Evolutionary conservation across 2,888 invertebrate genomes (phyloP).

Genomic region (Belgica antarctica): DNA sequence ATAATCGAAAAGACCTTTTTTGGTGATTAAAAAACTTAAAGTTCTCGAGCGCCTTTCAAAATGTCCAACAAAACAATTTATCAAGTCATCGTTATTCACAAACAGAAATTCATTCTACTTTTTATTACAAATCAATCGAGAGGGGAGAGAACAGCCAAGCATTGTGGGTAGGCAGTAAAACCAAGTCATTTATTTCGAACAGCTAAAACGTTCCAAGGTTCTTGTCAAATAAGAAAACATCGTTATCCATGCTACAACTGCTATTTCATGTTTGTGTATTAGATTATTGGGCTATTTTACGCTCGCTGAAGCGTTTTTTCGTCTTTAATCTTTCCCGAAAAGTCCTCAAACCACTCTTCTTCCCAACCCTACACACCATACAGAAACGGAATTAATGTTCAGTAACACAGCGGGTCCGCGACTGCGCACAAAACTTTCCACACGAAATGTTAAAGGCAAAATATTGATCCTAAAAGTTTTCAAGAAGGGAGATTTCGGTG

Average conservation of each 20-base stretch:
- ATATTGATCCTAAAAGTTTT: conserved; percentile 23
- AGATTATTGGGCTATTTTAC: conserved; percentile 25
- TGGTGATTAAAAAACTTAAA: no score
- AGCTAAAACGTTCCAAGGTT: not conserved
- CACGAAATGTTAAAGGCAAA: conserved; percentile 14
- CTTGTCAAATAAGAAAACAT: not conserved
- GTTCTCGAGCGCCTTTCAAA: not conserved
- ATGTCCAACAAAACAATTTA: not conserved
- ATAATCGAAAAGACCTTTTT: no score
- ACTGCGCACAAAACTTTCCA: not conserved
- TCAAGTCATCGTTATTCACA: not conserved
- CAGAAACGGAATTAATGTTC: not conserved
- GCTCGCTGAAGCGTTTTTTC: not conserved
- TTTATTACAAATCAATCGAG: not conserved
- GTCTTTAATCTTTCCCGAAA: not conserved
- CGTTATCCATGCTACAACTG: conserved; percentile 5
- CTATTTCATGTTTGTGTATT: not conserved
- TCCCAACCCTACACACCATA: conserved; percentile 3
- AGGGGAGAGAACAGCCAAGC: not conserved
- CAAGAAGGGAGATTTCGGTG: not conserved
- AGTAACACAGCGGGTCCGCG: not conserved
- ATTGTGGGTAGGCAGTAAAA: not conserved
- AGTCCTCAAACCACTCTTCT: conserved; percentile 10
- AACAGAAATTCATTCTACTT: not conserved
- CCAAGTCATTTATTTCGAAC: not conserved